Evolutionary conservation across 2,888 invertebrate species (phyloP).

Genomic region (Priocnemis perturbator): DNA sequence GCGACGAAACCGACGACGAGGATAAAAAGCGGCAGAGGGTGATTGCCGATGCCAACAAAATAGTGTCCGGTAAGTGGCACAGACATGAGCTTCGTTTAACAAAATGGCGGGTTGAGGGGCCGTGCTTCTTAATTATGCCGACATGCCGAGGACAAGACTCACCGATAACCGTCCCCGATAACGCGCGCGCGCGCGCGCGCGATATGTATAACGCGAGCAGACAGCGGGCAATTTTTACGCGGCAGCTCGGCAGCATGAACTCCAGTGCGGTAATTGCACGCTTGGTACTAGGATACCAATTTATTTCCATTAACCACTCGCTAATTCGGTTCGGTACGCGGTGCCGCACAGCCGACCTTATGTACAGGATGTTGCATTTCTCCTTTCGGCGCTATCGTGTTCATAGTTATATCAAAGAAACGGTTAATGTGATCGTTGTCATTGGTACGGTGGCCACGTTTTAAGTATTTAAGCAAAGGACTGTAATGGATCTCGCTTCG

Average conservation of each 20-base stretch:
- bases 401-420: slow-evolving; percentile 38
- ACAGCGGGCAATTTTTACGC: slow-evolving; percentile 11
- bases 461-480: too few relatives aligned
- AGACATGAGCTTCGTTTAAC: not conserved
- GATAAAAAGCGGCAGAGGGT: slow-evolving; percentile 70
- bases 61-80: slow-evolving; percentile 71
- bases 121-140: slow-evolving; percentile 60
- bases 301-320: slow-evolving; percentile 48
- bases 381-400: slow-evolving; percentile 50
- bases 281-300: slow-evolving; percentile 40
- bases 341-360: slow-evolving; percentile 26
- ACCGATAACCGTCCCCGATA: too few relatives aligned
- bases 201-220: not conserved
- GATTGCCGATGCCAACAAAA: slow-evolving; percentile 71
- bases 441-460: too few relatives aligned
- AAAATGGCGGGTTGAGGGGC: slow-evolving; percentile 70
- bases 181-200: not conserved
- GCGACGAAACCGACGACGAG: slow-evolving; percentile 68
- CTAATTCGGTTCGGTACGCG: slow-evolving; percentile 26
- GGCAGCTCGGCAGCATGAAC: slow-evolving; percentile 46
- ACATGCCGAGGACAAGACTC: slow-evolving; percentile 47
- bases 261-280: slow-evolving; percentile 49
- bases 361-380: slow-evolving; percentile 14
- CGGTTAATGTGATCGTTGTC: too few relatives aligned
- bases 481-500: too few relatives aligned